A percentile compares a stretch with the other conserved stretches of the same genome.
Conservation (phyloP, 2,113 vertebrate species). For the Ranitomeya imitator region DNA sequence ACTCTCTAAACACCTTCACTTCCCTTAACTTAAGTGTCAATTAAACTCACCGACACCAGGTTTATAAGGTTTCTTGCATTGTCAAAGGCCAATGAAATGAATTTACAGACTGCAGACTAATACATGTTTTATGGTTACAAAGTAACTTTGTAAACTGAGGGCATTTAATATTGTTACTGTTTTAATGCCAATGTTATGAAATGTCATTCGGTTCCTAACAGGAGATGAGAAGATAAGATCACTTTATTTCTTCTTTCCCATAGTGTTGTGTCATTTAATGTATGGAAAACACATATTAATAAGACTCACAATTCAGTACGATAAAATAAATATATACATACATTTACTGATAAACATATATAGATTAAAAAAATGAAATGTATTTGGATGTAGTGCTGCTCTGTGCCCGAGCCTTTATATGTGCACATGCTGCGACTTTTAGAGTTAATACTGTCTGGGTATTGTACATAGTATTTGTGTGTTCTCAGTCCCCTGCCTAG, state of each 20-base stretch:
- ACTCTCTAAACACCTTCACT: constrained; percentile 33
- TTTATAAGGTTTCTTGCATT: constrained; percentile 28
- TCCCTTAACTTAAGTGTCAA: constrained; percentile 31
- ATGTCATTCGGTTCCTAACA: background rate
- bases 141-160: constrained; percentile 13
- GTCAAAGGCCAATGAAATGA: constrained; percentile 25
- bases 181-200: constrained; percentile 6
- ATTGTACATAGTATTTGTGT: constrained; percentile 11
- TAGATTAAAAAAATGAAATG: constrained; percentile 42
- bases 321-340: constrained; percentile 46
- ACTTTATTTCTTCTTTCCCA: background rate
- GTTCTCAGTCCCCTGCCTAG: background rate
- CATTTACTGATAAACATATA: constrained; percentile 33
- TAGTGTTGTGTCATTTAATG: background rate
- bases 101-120: constrained; percentile 31
- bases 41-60: constrained; percentile 34
- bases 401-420: background rate
- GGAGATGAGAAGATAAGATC: background rate
- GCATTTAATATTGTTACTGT: background rate
- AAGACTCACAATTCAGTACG: background rate
- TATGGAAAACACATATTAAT: constrained; percentile 18
- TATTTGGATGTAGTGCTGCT: constrained; percentile 6
- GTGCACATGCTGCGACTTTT: constrained; percentile 16
- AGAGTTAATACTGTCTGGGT: background rate
- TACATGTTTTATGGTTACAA: constrained; percentile 36